Percentiles rank a stretch among this genome's conserved stretches.
Evolutionary conservation across 2,888 invertebrate species (phyloP).

Genomic region (Aproaerema taeniolella): DNA sequence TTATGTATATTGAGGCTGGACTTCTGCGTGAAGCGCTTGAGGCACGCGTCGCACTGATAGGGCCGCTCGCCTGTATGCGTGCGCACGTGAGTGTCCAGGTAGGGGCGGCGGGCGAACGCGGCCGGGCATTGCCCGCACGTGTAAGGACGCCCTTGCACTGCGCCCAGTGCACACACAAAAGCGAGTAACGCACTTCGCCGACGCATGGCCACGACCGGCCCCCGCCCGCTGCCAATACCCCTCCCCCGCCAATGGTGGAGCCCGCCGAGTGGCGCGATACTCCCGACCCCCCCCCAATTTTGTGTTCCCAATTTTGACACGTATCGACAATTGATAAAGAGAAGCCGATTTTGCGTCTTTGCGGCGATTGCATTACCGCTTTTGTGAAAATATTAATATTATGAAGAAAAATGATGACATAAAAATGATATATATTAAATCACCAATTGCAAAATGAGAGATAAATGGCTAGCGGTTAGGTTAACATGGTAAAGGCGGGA

Average conservation of each 20-base stretch:
- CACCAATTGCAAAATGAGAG: constrained; percentile 48
- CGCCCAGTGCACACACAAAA: constrained; percentile 77
- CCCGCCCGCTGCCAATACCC: constrained; percentile 26
- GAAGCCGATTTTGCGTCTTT: constrained; percentile 56
- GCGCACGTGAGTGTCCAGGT: constrained; percentile 75
- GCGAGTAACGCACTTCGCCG: constrained; percentile 77
- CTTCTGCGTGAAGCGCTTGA: constrained; percentile 89
- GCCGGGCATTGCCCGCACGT: constrained; percentile 69
- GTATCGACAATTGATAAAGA: constrained; percentile 35
- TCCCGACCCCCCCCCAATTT: constrained; percentile 34
- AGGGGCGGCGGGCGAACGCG: constrained; percentile 69
- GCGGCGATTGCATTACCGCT: constrained; percentile 77
- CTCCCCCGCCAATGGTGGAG: constrained; percentile 27
- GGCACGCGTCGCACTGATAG: constrained; percentile 84
- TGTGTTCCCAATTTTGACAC: constrained; percentile 46
- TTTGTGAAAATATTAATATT: constrained; percentile 74
- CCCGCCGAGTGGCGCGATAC: constrained; percentile 15
- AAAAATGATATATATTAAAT: constrained; percentile 52
- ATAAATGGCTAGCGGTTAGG: constrained; percentile 47
- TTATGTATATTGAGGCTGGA: constrained; percentile 89
- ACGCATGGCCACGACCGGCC: constrained; percentile 39
- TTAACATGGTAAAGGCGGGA: constrained; percentile 45
- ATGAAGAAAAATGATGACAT: constrained; percentile 64
- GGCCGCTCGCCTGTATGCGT: constrained; percentile 79
- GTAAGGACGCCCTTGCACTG: constrained; percentile 70